phyloP scores from a whole-genome alignment of 2,797 vertebrate genomes.

The Pangasius macronema region DNA sequence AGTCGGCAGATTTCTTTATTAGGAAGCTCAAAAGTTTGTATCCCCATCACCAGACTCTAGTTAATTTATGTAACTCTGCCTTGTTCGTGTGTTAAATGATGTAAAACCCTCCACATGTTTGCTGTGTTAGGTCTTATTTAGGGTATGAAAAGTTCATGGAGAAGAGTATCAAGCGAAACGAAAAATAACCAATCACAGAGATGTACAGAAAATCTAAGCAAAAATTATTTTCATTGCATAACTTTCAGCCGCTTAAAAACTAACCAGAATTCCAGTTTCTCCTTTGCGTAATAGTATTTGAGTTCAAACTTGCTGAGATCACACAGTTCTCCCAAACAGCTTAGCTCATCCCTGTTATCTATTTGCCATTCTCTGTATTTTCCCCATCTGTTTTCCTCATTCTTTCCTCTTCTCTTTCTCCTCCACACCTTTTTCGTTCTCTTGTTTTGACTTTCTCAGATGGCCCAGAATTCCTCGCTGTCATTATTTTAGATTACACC shows the following conservation, averaged over 20 bases:
- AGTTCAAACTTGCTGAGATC: neutral
- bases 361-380: neutral
- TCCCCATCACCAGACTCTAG: neutral
- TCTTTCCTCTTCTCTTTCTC: neutral
- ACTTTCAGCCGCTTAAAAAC: neutral
- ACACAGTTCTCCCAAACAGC: neutral
- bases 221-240: neutral
- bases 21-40: neutral
- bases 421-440: neutral
- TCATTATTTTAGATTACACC: neutral
- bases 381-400: neutral
- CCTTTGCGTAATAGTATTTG: neutral
- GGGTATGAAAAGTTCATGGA: neutral
- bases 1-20: neutral
- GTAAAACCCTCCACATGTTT: neutral
- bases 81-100: neutral
- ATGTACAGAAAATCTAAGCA: neutral
- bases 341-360: conserved; percentile 8
- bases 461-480: neutral
- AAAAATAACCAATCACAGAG: neutral
- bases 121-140: neutral
- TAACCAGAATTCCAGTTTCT: neutral
- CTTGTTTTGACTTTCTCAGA: conserved; percentile 28
- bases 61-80: neutral
- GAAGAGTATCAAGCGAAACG: neutral